phyloP scores from a whole-genome alignment of 2,113 vertebrate species.

The Greenwoodochromis staneri region DNA sequence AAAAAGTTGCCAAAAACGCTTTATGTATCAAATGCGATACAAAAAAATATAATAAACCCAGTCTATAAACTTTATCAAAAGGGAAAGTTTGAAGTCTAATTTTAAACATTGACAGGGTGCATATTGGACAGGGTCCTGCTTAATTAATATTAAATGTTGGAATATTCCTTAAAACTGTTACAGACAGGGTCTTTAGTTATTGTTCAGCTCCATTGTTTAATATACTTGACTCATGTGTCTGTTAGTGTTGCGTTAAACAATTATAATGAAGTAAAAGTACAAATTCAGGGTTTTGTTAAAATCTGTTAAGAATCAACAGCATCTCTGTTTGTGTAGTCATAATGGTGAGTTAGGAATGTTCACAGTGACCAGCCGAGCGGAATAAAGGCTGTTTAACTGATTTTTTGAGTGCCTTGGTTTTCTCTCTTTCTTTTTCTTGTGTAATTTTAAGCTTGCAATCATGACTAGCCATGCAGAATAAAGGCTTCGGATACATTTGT shows the following conservation, averaged over 20 bases:
- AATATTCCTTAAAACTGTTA: neutral
- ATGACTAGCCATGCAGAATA: slow-evolving; percentile 52
- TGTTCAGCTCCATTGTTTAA: neutral
- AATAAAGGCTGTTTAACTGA: slow-evolving; percentile 33
- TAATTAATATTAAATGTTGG: neutral
- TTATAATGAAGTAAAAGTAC: neutral
- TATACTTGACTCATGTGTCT: neutral
- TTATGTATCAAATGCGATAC: neutral
- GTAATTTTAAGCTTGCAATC: slow-evolving; percentile 45
- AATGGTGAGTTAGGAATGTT: neutral
- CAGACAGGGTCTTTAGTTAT: neutral
- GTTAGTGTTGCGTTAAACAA: neutral
- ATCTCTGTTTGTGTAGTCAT: neutral
- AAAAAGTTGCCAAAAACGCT: neutral
- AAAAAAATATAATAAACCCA: neutral
- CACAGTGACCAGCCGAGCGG: slow-evolving; percentile 31
- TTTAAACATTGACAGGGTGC: neutral
- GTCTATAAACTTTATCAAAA: neutral
- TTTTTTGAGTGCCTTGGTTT: slow-evolving; percentile 14
- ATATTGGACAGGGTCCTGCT: neutral
- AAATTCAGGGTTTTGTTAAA: neutral
- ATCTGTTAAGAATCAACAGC: neutral
- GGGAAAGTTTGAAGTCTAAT: neutral
- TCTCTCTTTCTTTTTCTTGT: neutral
- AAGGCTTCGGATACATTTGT: slow-evolving; percentile 28